phyloP scores from a whole-genome alignment of 2,797 vertebrate species.

The Capromys pilorides region DNA sequence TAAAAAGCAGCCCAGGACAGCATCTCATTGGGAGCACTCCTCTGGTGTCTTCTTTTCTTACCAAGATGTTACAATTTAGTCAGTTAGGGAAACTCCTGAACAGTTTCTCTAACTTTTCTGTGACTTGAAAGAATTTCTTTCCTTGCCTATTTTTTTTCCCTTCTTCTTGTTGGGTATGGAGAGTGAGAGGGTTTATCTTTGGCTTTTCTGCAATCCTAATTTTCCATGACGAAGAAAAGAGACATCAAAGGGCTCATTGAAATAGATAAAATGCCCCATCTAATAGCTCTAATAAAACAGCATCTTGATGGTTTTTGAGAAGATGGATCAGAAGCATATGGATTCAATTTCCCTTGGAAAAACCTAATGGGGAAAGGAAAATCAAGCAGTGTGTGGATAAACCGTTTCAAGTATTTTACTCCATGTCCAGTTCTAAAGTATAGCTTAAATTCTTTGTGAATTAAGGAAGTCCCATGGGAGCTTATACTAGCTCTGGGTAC shows the following conservation, averaged over 20 bases:
- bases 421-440: conserved; percentile 41
- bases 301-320: conserved; percentile 60
- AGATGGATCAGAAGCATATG: conserved; percentile 56
- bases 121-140: background rate
- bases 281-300: conserved; percentile 67
- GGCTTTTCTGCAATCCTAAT: conserved; percentile 52
- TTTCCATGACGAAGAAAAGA: conserved; percentile 63
- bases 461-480: background rate
- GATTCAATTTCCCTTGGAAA: conserved; percentile 68
- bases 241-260: conserved; percentile 66
- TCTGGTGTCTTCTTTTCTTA: background rate
- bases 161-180: background rate
- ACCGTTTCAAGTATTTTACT: conserved; percentile 2
- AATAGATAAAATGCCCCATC: conserved; percentile 71
- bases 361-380: conserved; percentile 57
- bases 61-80: background rate
- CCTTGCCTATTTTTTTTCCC: background rate
- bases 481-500: background rate
- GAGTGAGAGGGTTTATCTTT: conserved; percentile 16
- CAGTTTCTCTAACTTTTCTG: background rate
- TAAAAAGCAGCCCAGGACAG: background rate
- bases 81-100: background rate
- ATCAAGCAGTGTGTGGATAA: background rate
- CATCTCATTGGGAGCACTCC: background rate
- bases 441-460: background rate